Evolutionary conservation across 2,888 invertebrate species (phyloP), one percentile per base, ranked within the genome.

Genomic region (Azorinus chamasolen): DNA sequence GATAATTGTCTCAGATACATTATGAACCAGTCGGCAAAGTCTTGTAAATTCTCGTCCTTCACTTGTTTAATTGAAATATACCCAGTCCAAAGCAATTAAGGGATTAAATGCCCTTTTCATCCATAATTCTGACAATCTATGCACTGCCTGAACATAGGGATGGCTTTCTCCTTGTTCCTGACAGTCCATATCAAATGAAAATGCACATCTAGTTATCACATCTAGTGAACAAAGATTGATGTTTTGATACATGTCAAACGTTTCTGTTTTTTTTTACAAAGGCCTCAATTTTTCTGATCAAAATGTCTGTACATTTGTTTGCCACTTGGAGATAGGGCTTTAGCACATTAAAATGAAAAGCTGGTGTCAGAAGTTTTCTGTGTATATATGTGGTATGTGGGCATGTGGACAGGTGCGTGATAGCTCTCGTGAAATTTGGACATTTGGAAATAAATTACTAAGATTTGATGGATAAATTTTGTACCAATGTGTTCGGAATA

Each of bases 61-160:
- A 0, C 83, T 69, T 2, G 89, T 88, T 24, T 87, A 71, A 46
- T 74, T 68, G 24, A 68, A 74, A 32, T 74, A 74, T 10, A 74
- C 46, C 18, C 27, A 63, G 46, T 74, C 74, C 3, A 68, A 20
- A 14, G 18, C 43, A 25, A 58, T 27, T 14, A 62, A 43, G 16
- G 65, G 27, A 43, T 66, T 66, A 22, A 87, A 43, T 20, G 77
- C 71, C 65, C 87, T 63, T 39, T 79, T 55, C 16, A 84, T 79
- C 84, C 87, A 83, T 8, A 88, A 63, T 4, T 87, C 85, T 14
- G 85, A 79, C 46, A 90, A 64, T 66, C 72, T 59, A 43, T 80
- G 76, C 0, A 90, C 88, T 20, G 90, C 90, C 12, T 83, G 66
- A 1, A 87, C 87, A 70, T 89, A 89, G 8, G 87, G 87, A 53